Percentiles rank a stretch among this genome's conserved stretches.
Conservation (phyloP, 2,113 vertebrate genomes). For the Tragelaphus scriptus region DNA sequence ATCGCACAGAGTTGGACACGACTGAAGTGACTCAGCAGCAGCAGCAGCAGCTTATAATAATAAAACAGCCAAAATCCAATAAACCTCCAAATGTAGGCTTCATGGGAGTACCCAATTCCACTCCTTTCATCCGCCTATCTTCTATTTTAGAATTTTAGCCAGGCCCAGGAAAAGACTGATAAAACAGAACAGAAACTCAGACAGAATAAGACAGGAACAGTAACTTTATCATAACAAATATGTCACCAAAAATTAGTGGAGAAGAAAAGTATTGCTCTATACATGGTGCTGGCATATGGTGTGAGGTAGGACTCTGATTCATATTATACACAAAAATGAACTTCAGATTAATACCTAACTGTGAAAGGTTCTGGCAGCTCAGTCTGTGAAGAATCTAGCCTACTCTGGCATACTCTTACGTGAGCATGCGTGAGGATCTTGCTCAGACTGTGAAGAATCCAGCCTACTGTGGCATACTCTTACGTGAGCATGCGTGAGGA, state of each 20-base stretch:
- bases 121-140: neutral
- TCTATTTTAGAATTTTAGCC: neutral
- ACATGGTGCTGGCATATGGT: neutral
- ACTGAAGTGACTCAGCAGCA: too few relatives aligned
- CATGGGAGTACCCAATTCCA: accelerated
- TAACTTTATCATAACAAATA: neutral
- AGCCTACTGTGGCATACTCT: neutral
- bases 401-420: neutral
- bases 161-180: neutral
- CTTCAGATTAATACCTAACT: neutral
- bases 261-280: neutral
- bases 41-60: neutral
- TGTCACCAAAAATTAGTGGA: neutral
- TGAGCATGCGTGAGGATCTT: neutral
- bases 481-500: neutral
- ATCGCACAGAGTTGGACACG: too few relatives aligned
- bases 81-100: neutral
- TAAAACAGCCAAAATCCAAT: neutral
- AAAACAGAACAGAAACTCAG: neutral
- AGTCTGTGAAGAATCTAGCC: neutral
- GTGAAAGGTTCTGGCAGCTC: neutral
- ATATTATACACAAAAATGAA: neutral
- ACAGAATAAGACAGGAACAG: neutral
- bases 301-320: neutral
- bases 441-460: neutral